Evolutionary conservation across 2,113 vertebrate species (phyloP).

Genomic region (Apus apus): DNA sequence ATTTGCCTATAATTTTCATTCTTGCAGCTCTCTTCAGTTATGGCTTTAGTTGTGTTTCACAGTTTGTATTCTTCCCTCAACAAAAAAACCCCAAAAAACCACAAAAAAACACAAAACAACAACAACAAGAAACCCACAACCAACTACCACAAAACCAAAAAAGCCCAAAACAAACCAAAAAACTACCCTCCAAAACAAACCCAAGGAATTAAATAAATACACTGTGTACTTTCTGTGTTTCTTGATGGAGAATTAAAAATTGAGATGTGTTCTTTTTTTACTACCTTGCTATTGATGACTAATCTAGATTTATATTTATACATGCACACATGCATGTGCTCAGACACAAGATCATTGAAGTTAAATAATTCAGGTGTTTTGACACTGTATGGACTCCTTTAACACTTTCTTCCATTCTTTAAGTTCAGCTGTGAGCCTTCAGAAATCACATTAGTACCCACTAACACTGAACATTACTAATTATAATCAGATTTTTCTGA

Average conservation of each 20-base stretch:
- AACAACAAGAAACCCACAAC: no score
- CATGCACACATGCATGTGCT: background rate
- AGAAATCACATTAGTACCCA: background rate
- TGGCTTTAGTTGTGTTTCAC: background rate
- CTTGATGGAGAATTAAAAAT: background rate
- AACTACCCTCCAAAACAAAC: background rate
- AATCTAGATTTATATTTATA: background rate
- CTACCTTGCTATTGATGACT: background rate
- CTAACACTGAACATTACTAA: background rate
- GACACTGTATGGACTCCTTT: background rate
- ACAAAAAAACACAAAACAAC: no score
- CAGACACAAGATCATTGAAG: background rate
- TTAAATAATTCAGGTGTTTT: background rate
- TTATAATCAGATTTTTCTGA: background rate
- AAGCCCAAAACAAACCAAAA: background rate
- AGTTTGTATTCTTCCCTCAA: background rate
- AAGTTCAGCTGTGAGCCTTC: background rate
- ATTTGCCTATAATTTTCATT: background rate
- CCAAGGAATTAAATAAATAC: background rate
- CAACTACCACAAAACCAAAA: no score
- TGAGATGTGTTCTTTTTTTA: background rate
- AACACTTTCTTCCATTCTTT: background rate
- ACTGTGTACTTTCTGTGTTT: background rate
- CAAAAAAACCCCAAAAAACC: no score
- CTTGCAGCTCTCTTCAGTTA: background rate